Base-by-base conservation (phyloP, 2,888 invertebrate species). In the Sminthurinus aureus region DNA sequence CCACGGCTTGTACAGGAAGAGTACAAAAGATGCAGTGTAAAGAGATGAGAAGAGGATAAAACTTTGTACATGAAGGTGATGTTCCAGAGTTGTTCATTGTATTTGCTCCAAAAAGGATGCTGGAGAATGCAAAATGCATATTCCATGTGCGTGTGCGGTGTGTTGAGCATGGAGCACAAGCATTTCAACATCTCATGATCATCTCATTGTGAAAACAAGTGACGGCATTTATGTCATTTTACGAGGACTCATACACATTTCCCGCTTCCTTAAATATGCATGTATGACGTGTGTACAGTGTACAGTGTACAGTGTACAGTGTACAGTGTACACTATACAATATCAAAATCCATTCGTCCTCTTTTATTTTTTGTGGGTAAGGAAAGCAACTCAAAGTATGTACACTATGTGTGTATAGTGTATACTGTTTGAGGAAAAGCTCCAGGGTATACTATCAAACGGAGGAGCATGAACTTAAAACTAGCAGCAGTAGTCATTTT, bases 181-280 rank as follows among this genome's bases (percentile, higher is more conserved):
- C 77, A 58, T 58, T 78, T 51, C 69, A 69, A 69, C 67, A 79
- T 79, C 71, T 71, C 71, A 66, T 20, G 20, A 79, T 67, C 50
- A 79, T 79, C 79, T 66, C 79, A 79, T 79, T 69, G 50, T 79
- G 69, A 69, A 51, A 67, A 69, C 79, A 79, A 71, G 69, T 20
- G 69, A 79, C 66, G 71, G 69, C 71, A 79, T 79, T 79, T 79
- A 79, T 79, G 67, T 67, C 66, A 79, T 69, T 79, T 79, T 79
- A 79, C 66, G 79, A 79, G 18, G 24, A 67, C 78, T 24, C 26
- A 13, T 20, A 66, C 66, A 20, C 64, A 64, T 66, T 20, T 26
- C 13, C 38, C 78, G 12, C 78, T n/a, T 26, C 66, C 64, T 66
- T 12, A 38, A 26, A 38, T 4, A 77, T 22, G 58, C 20, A 18